Evolutionary conservation across 2,797 vertebrate species (phyloP).

Genomic region (Hydrophis major): DNA sequence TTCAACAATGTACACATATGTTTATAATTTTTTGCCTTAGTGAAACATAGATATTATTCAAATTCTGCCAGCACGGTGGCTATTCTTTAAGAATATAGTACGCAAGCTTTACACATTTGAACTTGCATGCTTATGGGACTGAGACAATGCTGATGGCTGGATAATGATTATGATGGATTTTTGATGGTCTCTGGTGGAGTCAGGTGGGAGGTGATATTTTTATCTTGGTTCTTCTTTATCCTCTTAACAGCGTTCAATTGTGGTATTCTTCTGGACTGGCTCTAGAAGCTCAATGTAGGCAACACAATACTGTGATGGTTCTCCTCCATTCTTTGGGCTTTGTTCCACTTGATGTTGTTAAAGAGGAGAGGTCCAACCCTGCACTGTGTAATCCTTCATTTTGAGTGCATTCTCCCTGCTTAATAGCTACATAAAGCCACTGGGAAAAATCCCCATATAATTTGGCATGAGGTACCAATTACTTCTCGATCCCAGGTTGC

Average conservation of each 20-base stretch:
- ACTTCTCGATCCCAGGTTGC: background rate
- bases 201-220: background rate
- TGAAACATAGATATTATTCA: background rate
- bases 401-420: background rate
- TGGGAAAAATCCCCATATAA: background rate
- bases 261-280: background rate
- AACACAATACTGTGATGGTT: background rate
- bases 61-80: no score
- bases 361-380: background rate
- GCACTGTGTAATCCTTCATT: background rate
- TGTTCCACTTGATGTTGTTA: background rate
- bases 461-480: background rate
- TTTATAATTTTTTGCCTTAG: background rate
- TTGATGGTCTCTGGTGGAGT: background rate
- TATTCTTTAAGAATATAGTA: background rate
- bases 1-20: background rate
- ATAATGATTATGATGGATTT: background rate
- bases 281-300: background rate
- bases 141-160: background rate
- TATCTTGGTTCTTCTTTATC: background rate
- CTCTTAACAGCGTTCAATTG: background rate
- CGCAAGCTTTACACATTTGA: background rate
- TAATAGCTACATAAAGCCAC: background rate
- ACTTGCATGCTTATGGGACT: background rate
- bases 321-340: background rate